These are phyloP conservation scores for Microtus richardsoni DNA, from an alignment of 2,113 vertebrate species.

Conservation along the genomic window DNA sequence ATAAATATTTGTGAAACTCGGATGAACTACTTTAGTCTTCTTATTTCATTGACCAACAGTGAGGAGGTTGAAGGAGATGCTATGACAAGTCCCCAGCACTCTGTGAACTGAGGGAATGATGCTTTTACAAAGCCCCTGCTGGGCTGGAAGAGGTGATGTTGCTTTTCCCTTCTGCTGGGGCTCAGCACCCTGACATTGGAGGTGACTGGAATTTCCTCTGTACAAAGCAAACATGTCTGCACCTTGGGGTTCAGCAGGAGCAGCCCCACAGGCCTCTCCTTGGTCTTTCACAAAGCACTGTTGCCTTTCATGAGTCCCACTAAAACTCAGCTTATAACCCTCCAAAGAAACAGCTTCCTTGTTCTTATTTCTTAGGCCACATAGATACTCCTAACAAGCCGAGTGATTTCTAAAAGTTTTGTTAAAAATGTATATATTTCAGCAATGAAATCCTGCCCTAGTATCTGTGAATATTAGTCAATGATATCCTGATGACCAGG, in stretches of 20 bases:
- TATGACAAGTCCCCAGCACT: not conserved
- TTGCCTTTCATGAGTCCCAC: not conserved
- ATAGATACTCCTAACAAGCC: not conserved
- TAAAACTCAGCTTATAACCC: not conserved
- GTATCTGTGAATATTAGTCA: not conserved
- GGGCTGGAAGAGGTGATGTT: too few species aligned
- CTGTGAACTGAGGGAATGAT: not conserved
- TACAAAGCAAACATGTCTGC: not conserved
- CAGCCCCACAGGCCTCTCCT: not conserved
- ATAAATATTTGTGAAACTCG: not conserved
- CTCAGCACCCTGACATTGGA: not conserved
- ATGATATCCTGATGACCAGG: not conserved
- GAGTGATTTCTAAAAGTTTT: not conserved
- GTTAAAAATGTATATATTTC: slow-evolving; percentile 9
- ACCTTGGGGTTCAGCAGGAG: not conserved
- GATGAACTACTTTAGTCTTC: not conserved
- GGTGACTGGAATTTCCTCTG: not conserved
- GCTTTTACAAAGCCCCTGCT: not conserved
- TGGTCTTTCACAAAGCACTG: not conserved
- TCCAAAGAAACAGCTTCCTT: not conserved
- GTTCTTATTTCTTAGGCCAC: not conserved
- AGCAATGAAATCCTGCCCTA: not conserved
- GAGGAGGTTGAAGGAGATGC: not conserved
- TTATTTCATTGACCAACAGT: not conserved
- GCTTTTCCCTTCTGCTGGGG: not conserved